Evolutionary conservation across 1,140 invertebrate species (phyloP).

Genomic region (Drosophila azteca): DNA sequence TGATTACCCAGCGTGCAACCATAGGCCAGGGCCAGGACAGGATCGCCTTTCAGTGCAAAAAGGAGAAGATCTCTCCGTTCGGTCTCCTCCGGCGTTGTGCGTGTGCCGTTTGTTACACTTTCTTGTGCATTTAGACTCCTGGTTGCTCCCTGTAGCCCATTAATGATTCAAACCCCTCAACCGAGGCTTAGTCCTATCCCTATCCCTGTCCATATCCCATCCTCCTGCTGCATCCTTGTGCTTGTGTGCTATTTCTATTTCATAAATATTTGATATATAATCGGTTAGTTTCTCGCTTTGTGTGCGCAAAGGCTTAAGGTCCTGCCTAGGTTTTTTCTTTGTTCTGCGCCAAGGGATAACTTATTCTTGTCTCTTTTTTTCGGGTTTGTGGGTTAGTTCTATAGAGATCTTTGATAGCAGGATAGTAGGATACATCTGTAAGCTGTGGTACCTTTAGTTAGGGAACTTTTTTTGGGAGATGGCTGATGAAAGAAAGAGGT

Average conservation of each 20-base stretch:
- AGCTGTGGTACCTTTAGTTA: too few relatives aligned
- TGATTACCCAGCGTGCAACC: conserved; percentile 54
- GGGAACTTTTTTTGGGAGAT: not conserved
- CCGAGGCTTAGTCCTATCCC: conserved; percentile 17
- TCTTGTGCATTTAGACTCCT: conserved; percentile 63
- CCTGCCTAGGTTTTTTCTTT: conserved; percentile 6
- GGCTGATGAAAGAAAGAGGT: conserved; percentile 6
- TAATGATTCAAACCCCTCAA: conserved; percentile 77
- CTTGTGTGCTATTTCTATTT: conserved; percentile 18
- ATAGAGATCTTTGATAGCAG: conserved; percentile 5
- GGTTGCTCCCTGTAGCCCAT: conserved; percentile 56
- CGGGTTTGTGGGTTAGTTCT: not conserved
- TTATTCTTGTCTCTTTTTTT: conserved; percentile 6
- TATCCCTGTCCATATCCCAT: not conserved
- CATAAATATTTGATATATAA: conserved; percentile 75
- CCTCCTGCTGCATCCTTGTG: too few relatives aligned
- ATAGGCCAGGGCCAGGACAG: not conserved
- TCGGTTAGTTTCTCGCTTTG: conserved; percentile 53
- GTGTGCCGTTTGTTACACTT: conserved; percentile 80
- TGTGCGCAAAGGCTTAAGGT: conserved; percentile 49
- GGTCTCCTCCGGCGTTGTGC: conserved; percentile 37
- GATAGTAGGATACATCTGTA: too few relatives aligned
- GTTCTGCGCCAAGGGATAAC: too few relatives aligned
- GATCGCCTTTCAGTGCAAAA: not conserved
- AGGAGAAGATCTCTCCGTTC: not conserved